phyloP scores from a whole-genome alignment of 1,140 invertebrate genomes.

The Ceratina japonica region DNA sequence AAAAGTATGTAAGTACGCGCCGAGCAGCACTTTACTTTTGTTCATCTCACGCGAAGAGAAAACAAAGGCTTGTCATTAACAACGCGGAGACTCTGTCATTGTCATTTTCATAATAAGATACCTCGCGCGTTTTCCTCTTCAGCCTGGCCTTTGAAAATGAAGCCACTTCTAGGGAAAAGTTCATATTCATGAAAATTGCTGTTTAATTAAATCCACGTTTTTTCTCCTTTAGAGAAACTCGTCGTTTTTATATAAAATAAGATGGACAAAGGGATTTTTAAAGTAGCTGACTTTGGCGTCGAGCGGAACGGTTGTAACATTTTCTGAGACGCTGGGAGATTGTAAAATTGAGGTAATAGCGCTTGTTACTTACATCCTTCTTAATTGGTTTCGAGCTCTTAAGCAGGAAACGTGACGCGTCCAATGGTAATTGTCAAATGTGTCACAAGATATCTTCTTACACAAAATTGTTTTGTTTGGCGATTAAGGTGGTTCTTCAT shows the following conservation, averaged over 20 bases:
- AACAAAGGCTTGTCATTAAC: slow-evolving; percentile 17
- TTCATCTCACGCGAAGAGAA: not conserved
- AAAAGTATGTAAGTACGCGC: not conserved
- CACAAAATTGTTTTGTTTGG: slow-evolving; percentile 3
- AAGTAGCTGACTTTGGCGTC: too few relatives aligned
- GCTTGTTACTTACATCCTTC: slow-evolving; percentile 58
- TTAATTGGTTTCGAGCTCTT: slow-evolving; percentile 54
- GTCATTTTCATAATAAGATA: slow-evolving; percentile 7
- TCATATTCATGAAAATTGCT: not conserved
- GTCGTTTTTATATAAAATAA: not conserved
- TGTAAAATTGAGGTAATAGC: slow-evolving; percentile 38
- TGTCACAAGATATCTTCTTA: not conserved
- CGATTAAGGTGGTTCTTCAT: not conserved
- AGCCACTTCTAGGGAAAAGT: not conserved
- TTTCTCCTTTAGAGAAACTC: not conserved
- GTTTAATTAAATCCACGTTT: not conserved
- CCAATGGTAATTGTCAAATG: slow-evolving; percentile 41
- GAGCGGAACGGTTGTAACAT: not conserved
- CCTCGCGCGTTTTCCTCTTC: not conserved
- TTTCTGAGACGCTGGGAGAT: not conserved
- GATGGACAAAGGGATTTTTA: too few relatives aligned
- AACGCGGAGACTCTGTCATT: not conserved
- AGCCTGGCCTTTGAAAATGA: too few relatives aligned
- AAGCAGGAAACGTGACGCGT: slow-evolving; percentile 55
- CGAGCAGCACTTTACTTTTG: not conserved